Evolutionary conservation across 2,888 invertebrate genomes (phyloP), one percentile per base, ranked within the genome.

Genomic region (Pyrrhia umbra): DNA sequence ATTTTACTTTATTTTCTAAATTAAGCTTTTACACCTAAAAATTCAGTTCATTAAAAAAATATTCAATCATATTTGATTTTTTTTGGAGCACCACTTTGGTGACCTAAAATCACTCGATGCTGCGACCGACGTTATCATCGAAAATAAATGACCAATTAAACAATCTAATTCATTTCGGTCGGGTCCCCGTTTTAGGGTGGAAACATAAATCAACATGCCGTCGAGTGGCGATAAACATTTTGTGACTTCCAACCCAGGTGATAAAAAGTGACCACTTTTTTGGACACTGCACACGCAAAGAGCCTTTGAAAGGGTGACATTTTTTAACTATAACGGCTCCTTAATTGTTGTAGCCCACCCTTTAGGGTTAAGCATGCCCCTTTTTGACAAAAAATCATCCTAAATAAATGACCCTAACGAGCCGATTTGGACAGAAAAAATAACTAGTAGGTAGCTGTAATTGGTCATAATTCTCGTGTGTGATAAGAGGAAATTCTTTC

Each of bases 61-160:
- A 65, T 79, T 79, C 82, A 87, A 84, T 85, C 77, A 79, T 81
- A 84, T 83, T 84, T 76, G 78, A 79, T 85, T 86, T 86, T 85
- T 75, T 51, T 75, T 80, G 61, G 76, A 86, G 84, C 66, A 85
- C 84, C 88, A 90, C 90, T 92, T 86, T 82, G 84, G 86, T 87
- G 85, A 86, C 89, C 90, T 83, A 87, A 86, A 88, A 88, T 87
- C 88, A 83, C 86, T 88, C 86, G 80, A 78, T 81, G 76, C 82
- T 73, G 56, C 67, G 65, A 56, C 81, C 80, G 80, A 79, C 89
- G 88, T 92, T 93, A 94, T 94, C 94, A 90, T 87, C 80, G 67
- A 84, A 90, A 94, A 94, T 93, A 93, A 94, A 95, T 92, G 94
- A 93, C 93, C 94, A 94, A 94, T 94, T 94, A 93, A 92, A 92